Evolutionary conservation across 2,113 vertebrate species (phyloP).

Genomic region (Neodontobutis hainanensis): DNA sequence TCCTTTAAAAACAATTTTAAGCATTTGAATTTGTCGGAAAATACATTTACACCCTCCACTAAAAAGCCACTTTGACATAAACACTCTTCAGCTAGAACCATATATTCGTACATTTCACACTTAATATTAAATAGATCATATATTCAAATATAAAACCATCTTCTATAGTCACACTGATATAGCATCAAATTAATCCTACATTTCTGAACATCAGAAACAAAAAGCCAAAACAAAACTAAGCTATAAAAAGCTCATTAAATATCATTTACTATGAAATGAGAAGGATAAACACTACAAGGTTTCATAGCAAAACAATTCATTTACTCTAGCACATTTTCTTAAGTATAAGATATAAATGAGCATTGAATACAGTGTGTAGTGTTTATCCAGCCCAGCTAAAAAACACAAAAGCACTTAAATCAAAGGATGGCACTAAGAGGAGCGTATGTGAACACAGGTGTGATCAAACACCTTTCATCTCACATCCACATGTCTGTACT

Average conservation of each 20-base stretch:
- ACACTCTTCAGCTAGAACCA: constrained; percentile 80
- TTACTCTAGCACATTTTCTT: constrained; percentile 22
- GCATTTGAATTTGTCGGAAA: constrained; percentile 14
- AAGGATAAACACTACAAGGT: constrained; percentile 38
- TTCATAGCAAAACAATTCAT: constrained; percentile 23
- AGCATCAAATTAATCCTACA: constrained; percentile 92
- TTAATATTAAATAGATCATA: constrained; percentile 85
- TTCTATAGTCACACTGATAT: constrained; percentile 84
- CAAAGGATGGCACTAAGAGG: constrained; percentile 83
- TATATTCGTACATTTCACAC: constrained; percentile 87
- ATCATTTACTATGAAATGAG: constrained; percentile 29
- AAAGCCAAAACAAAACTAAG: constrained; percentile 64
- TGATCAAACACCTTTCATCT: constrained; percentile 14
- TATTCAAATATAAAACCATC: constrained; percentile 83
- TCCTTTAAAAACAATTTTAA: neutral
- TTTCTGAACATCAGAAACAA: constrained; percentile 83
- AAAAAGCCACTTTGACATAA: constrained; percentile 77
- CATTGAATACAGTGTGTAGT: constrained; percentile 9
- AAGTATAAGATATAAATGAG: constrained; percentile 6
- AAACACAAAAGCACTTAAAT: constrained; percentile 85
- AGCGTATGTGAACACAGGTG: constrained; percentile 3
- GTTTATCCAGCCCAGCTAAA: constrained; percentile 58
- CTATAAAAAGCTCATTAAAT: constrained; percentile 71
- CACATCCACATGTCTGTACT: neutral
- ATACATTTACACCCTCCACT: neutral